Evolutionary conservation across 2,113 vertebrate genomes (phyloP).

Genomic region (Panurus biarmicus): DNA sequence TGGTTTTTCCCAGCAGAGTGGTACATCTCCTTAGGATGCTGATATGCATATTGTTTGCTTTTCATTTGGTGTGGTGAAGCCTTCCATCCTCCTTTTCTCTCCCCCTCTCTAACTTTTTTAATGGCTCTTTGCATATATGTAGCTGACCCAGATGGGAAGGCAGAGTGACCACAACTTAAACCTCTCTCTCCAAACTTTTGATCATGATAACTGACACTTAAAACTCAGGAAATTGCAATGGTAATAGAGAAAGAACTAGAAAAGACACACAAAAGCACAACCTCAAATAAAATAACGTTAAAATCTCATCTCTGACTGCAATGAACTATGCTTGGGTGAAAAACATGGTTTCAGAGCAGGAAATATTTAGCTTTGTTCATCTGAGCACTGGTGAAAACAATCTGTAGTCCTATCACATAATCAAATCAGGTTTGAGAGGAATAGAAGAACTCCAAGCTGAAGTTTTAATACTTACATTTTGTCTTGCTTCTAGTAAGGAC

Average conservation of each 20-base stretch:
- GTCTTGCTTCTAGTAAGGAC: neutral
- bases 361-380: neutral
- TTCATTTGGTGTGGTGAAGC: conserved; percentile 70
- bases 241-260: neutral
- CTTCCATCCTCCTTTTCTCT: conserved; percentile 54
- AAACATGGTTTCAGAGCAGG: neutral
- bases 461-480: neutral
- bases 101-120: conserved; percentile 46
- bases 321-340: neutral
- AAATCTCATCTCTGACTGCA: neutral
- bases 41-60: conserved; percentile 76
- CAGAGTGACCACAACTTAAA: neutral
- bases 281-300: neutral
- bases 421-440: neutral
- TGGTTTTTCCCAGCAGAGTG: conserved; percentile 76
- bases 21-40: conserved; percentile 71
- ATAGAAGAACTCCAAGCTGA: neutral
- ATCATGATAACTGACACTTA: neutral
- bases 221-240: neutral
- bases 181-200: conserved; percentile 12
- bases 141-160: conserved; percentile 57
- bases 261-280: neutral
- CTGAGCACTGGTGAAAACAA: neutral
- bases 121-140: conserved; percentile 50
- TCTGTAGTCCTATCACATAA: neutral